Conservation (phyloP, 2,113 vertebrate species). For the Channa argus region DNA sequence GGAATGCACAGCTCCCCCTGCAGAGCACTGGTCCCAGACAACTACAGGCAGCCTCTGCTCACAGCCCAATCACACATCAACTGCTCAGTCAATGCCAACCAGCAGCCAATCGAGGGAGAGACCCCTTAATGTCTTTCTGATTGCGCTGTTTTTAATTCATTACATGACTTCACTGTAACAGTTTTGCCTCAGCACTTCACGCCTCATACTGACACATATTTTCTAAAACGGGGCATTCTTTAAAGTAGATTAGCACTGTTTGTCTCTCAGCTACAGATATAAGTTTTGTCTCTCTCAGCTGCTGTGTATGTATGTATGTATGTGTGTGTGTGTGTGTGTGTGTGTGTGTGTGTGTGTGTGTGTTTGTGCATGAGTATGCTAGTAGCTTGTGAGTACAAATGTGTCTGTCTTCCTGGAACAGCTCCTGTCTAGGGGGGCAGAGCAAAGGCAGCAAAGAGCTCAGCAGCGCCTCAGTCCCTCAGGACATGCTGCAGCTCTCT, state of each 20-base stretch:
- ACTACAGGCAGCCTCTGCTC: constrained; percentile 58
- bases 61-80: constrained; percentile 55
- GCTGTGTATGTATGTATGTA: constrained; percentile 28
- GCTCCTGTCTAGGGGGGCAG: constrained; percentile 49
- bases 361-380: constrained; percentile 36
- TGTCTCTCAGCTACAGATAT: constrained; percentile 67
- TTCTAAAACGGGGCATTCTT: constrained; percentile 60
- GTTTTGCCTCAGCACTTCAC: constrained; percentile 52
- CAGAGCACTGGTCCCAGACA: constrained; percentile 50
- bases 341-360: constrained; percentile 24
- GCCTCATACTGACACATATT: constrained; percentile 65
- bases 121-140: constrained; percentile 58
- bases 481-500: constrained; percentile 78
- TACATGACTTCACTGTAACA: constrained; percentile 61
- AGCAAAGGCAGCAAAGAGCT: constrained; percentile 72
- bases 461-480: constrained; percentile 76
- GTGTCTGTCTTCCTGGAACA: constrained; percentile 65
- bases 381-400: constrained; percentile 48
- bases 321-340: constrained; percentile 27
- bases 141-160: constrained; percentile 69
- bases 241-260: constrained; percentile 71
- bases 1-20: constrained; percentile 34
- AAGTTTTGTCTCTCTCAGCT: constrained; percentile 51
- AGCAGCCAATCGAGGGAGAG: constrained; percentile 49
- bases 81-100: constrained; percentile 46